Conservation (phyloP, 1,140 invertebrate species). For the Acromyrmex charruanus region DNA sequence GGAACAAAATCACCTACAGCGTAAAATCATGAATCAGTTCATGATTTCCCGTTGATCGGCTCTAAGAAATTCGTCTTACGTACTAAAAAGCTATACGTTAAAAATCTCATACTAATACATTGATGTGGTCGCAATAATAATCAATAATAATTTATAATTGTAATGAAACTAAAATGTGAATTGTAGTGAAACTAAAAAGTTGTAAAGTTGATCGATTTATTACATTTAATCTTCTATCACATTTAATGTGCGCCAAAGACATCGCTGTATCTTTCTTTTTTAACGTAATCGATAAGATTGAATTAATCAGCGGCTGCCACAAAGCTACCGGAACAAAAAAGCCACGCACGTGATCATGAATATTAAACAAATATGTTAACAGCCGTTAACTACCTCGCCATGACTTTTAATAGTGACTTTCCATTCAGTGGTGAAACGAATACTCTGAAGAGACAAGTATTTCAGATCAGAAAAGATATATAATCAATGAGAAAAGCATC, state of each 20-base stretch:
- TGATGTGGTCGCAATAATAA: neutral
- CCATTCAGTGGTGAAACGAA: constrained; percentile 33
- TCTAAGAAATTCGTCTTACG: constrained; percentile 47
- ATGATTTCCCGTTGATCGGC: constrained; percentile 63
- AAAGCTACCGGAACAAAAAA: constrained; percentile 54
- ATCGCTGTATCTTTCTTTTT: constrained; percentile 32
- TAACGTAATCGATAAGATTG: constrained; percentile 53
- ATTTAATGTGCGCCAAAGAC: constrained; percentile 4
- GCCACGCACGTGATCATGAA: constrained; percentile 55
- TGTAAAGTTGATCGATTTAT: neutral
- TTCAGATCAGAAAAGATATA: neutral
- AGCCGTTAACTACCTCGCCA: constrained; percentile 23
- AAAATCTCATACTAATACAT: neutral
- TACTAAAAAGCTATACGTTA: constrained; percentile 16
- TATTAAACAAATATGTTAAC: constrained; percentile 61
- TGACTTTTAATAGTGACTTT: constrained; percentile 24
- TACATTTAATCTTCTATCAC: neutral
- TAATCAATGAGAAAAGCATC: neutral
- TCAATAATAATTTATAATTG: neutral
- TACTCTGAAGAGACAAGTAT: neutral
- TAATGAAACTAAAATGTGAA: constrained; percentile 1
- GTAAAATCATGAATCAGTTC: constrained; percentile 77
- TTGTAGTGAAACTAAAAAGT: neutral
- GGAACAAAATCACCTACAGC: constrained; percentile 86
- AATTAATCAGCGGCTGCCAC: constrained; percentile 42